phyloP scores from a whole-genome alignment of 2,888 invertebrate genomes.

The Invenusta paracnida region DNA sequence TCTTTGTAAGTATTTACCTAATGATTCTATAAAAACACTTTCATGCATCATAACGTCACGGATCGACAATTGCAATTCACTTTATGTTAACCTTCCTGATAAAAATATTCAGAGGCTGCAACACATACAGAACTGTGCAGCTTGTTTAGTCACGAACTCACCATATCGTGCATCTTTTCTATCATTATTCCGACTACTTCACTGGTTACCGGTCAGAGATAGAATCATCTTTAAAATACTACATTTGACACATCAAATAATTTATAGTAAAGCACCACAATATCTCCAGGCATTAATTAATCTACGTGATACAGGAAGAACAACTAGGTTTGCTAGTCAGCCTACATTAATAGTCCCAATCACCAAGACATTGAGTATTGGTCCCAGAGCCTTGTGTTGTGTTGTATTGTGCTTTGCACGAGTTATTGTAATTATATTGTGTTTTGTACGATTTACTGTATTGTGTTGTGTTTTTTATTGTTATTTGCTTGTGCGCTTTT shows the following conservation, averaged over 20 bases:
- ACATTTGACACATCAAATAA: neutral
- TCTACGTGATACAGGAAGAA: conserved; percentile 52
- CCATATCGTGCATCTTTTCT: neutral
- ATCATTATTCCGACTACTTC: neutral
- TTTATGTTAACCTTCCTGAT: neutral
- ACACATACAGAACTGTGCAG: neutral
- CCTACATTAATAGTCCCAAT: conserved; percentile 14
- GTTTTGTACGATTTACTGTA: too few species aligned
- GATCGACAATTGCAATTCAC: neutral
- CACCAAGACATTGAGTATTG: conserved; percentile 20
- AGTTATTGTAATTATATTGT: too few species aligned
- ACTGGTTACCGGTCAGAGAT: neutral
- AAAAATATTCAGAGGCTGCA: neutral
- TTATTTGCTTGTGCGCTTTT: too few species aligned
- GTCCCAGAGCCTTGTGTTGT: conserved; percentile 25
- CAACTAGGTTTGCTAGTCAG: neutral
- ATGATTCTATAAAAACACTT: too few species aligned
- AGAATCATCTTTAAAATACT: neutral
- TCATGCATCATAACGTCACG: neutral
- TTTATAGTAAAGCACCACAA: conserved; percentile 36
- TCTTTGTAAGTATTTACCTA: too few species aligned
- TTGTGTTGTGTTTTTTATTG: too few species aligned
- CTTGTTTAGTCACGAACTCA: neutral
- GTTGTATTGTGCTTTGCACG: too few species aligned
- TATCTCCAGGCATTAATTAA: conserved; percentile 1